phyloP scores from a whole-genome alignment of 1,140 invertebrate species.

The Drosophila pallidifrons region DNA sequence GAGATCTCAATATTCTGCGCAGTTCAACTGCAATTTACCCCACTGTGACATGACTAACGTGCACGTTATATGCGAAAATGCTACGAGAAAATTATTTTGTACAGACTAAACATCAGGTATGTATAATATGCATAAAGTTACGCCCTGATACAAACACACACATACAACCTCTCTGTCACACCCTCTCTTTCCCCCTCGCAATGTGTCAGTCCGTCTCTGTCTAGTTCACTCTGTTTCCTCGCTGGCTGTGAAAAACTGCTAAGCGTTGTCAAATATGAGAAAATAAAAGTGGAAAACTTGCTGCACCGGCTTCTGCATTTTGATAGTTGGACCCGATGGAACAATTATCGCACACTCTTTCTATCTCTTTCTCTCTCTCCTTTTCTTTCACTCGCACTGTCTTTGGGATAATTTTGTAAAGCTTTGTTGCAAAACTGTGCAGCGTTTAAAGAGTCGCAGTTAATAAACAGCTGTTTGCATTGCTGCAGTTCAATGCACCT shows the following conservation, averaged over 20 bases:
- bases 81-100: constrained; percentile 25
- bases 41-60: constrained; percentile 22
- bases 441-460: constrained; percentile 57
- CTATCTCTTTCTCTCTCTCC: background rate
- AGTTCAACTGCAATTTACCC: background rate
- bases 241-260: constrained; percentile 21
- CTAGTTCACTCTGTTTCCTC: too few species aligned
- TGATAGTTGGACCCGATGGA: constrained; percentile 40
- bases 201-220: background rate
- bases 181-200: background rate
- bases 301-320: constrained; percentile 33
- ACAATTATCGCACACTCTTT: constrained; percentile 33
- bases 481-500: constrained; percentile 60
- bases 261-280: constrained; percentile 51
- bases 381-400: background rate
- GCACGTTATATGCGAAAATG: constrained; percentile 2
- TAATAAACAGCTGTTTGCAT: constrained; percentile 1
- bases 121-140: constrained; percentile 27
- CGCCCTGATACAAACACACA: background rate
- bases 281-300: constrained; percentile 53
- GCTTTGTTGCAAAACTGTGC: constrained; percentile 15
- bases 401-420: constrained; percentile 3
- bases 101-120: constrained; percentile 33
- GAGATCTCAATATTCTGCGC: background rate
- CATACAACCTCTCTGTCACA: too few species aligned